A percentile compares a stretch with the other conserved stretches of the same genome.
Evolutionary conservation across 2,113 vertebrate genomes (phyloP).

Genomic region (Polypterus bichir): DNA sequence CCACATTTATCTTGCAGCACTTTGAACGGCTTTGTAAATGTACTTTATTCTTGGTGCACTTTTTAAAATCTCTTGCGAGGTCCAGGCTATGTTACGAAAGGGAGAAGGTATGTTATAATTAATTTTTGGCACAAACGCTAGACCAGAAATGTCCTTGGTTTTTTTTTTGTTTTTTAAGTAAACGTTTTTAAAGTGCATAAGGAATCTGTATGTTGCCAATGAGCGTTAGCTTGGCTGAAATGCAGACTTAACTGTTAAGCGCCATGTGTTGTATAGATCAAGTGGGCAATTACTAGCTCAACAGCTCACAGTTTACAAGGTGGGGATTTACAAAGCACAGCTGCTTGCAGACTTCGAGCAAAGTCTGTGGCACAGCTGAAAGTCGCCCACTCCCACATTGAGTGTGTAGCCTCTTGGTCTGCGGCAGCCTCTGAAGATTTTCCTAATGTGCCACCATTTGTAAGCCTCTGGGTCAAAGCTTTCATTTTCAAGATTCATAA

Average conservation of each 20-base stretch:
- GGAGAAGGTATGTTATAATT: constrained; percentile 13
- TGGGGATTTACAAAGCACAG: constrained; percentile 11
- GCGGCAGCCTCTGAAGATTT: too few species aligned
- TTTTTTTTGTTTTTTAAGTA: constrained; percentile 11
- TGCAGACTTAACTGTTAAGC: constrained; percentile 19
- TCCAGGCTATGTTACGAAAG: background rate
- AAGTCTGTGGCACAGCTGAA: too few species aligned
- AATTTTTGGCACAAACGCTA: constrained; percentile 12
- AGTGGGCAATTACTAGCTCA: constrained; percentile 22
- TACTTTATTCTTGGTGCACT: background rate
- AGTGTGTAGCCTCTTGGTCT: too few species aligned
- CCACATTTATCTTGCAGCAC: too few species aligned
- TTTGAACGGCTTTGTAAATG: too few species aligned
- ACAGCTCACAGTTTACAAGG: constrained; percentile 17
- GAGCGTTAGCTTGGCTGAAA: constrained; percentile 9
- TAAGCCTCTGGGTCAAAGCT: too few species aligned
- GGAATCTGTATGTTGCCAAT: background rate
- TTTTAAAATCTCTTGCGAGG: background rate
- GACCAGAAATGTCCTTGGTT: constrained; percentile 6
- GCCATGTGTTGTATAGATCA: constrained; percentile 21
- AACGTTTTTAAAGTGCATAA: background rate
- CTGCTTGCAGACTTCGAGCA: constrained; percentile 1
- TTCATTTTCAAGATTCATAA: too few species aligned
- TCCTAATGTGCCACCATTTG: too few species aligned
- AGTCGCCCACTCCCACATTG: background rate